These are phyloP conservation scores for Lasioglossum lativentre DNA, from an alignment of 2,888 invertebrate species.

Conservation along the genomic window DNA sequence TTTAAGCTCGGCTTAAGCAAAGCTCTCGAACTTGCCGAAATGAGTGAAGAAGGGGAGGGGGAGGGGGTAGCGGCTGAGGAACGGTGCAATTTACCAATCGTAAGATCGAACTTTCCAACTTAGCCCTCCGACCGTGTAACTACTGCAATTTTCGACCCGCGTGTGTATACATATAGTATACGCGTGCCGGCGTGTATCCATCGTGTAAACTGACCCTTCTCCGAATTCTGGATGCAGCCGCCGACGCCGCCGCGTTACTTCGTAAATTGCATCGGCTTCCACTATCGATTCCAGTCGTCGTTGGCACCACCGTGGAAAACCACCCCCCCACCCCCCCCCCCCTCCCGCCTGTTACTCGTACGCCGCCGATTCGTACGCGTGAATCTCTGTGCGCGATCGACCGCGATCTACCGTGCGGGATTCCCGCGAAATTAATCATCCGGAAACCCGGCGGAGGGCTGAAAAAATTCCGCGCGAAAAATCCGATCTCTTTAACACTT, in stretches of 20 bases:
- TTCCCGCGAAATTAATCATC: too few relatives aligned
- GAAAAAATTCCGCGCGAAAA: too few relatives aligned
- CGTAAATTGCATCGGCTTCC: slow-evolving; percentile 20
- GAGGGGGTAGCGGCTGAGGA: slow-evolving; percentile 13
- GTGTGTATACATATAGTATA: not conserved
- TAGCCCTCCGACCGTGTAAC: slow-evolving; percentile 18
- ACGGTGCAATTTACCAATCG: slow-evolving; percentile 57
- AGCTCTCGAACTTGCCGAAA: slow-evolving; percentile 60
- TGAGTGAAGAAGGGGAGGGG: slow-evolving; percentile 39
- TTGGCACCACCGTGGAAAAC: not conserved
- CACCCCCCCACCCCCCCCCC: not conserved
- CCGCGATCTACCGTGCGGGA: too few relatives aligned
- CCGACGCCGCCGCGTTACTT: slow-evolving; percentile 1
- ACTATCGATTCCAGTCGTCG: not conserved
- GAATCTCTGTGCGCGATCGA: not conserved
- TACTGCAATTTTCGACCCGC: slow-evolving; percentile 24
- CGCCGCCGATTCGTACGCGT: not conserved
- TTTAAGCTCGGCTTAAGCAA: slow-evolving; percentile 75
- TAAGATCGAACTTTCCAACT: slow-evolving; percentile 63
- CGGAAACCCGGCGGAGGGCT: too few relatives aligned
- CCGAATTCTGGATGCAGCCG: slow-evolving; percentile 21
- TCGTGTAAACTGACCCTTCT: slow-evolving; percentile 45
- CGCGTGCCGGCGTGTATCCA: not conserved
- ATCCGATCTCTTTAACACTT: too few relatives aligned
- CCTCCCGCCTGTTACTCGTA: not conserved